phyloP scores from a whole-genome alignment of 2,888 invertebrate genomes.

The Agrochola lota region DNA sequence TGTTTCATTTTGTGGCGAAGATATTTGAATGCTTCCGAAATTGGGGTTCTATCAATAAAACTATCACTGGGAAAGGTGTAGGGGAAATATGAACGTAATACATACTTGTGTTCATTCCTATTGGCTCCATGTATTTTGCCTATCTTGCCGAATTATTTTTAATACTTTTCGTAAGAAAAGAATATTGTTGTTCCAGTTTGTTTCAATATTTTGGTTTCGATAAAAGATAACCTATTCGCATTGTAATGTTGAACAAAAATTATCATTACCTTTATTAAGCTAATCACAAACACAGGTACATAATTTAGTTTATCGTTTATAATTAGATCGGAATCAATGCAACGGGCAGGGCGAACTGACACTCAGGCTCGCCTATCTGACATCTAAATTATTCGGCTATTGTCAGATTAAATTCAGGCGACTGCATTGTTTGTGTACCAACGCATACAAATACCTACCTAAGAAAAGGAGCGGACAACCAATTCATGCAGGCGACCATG shows the following conservation, averaged over 20 bases:
- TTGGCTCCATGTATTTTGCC: background rate
- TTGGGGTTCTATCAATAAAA: slow-evolving; percentile 26
- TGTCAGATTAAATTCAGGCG: too few species aligned
- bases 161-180: background rate
- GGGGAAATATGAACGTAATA: background rate
- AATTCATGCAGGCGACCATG: background rate
- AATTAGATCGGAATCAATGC: background rate
- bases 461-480: background rate
- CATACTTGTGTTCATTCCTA: slow-evolving; percentile 12
- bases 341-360: too few species aligned
- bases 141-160: background rate
- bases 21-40: slow-evolving; percentile 10
- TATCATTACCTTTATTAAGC: background rate
- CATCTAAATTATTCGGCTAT: too few species aligned
- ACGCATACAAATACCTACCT: background rate
- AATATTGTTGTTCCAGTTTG: background rate
- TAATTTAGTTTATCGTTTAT: too few species aligned
- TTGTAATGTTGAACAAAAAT: background rate
- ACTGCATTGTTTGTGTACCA: background rate
- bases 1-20: slow-evolving; percentile 29
- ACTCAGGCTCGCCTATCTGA: background rate
- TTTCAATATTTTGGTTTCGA: background rate
- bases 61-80: background rate
- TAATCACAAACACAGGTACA: too few species aligned
- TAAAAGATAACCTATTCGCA: background rate